Evolutionary conservation across 2,113 vertebrate genomes (phyloP).

Genomic region (Cryptoleucopteryx plumbea): DNA sequence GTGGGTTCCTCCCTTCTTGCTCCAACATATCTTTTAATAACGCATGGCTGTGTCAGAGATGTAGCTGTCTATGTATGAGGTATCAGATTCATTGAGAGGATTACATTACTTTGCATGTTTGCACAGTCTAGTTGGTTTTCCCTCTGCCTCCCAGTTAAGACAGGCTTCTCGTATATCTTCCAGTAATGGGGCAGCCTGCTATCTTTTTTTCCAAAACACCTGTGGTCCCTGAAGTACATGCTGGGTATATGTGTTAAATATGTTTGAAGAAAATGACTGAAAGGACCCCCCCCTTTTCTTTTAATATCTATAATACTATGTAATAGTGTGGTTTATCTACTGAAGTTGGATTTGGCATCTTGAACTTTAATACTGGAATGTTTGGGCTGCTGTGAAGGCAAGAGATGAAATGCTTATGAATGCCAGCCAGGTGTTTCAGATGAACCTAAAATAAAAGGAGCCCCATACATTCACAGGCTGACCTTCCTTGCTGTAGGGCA

Average conservation of each 20-base stretch:
- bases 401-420: rapidly evolving
- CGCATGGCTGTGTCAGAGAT: background rate
- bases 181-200: background rate
- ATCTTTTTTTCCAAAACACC: background rate
- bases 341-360: background rate
- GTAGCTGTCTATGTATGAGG: rapidly evolving
- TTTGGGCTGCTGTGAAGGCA: background rate
- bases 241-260: rapidly evolving
- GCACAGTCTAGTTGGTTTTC: background rate
- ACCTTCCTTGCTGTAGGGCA: background rate
- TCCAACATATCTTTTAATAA: rapidly evolving
- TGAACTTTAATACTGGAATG: background rate
- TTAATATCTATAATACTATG: too few relatives aligned
- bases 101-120: background rate
- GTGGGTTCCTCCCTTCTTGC: rapidly evolving
- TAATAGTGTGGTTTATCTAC: background rate
- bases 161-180: background rate
- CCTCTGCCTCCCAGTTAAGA: background rate
- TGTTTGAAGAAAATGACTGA: background rate
- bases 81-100: rapidly evolving
- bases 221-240: background rate
- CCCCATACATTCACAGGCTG: background rate
- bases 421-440: background rate
- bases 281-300: background rate
- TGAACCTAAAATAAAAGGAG: background rate